Percentiles rank a stretch among this genome's conserved stretches.
These are phyloP conservation scores for Dynastes grantii DNA, from an alignment of 2,888 invertebrate genomes.

Conservation along the genomic window DNA sequence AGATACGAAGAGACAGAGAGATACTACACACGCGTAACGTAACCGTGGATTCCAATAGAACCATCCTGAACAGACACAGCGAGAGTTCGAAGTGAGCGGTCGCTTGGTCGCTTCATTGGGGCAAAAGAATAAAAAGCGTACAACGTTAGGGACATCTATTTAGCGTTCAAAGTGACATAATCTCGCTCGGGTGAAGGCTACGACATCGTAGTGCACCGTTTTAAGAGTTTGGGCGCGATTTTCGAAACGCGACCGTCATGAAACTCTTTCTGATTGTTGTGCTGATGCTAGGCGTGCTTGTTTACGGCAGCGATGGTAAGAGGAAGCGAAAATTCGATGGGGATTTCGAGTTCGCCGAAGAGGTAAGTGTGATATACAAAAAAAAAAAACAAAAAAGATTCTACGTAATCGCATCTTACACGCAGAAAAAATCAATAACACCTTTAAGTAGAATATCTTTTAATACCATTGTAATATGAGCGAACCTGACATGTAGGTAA, in stretches of 20 bases:
- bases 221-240: slow-evolving; percentile 26
- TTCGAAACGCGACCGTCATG: slow-evolving; percentile 59
- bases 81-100: too few relatives aligned
- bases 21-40: neutral
- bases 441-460: too few relatives aligned
- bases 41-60: neutral
- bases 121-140: too few relatives aligned
- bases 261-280: slow-evolving; percentile 70
- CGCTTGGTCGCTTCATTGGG: too few relatives aligned
- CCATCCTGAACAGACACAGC: too few relatives aligned
- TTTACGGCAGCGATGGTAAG: slow-evolving; percentile 70
- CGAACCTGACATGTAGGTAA: too few relatives aligned
- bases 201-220: slow-evolving; percentile 50
- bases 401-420: neutral
- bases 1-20: slow-evolving; percentile 1
- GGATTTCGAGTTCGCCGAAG: slow-evolving; percentile 86
- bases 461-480: too few relatives aligned
- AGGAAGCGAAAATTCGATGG: slow-evolving; percentile 84
- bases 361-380: slow-evolving; percentile 72
- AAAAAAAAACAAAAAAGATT: neutral
- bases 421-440: slow-evolving; percentile 3
- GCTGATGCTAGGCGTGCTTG: slow-evolving; percentile 67
- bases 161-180: neutral
- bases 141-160: too few relatives aligned
- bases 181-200: neutral